These are phyloP conservation scores for Saturnia japonica DNA, from an alignment of 2,888 invertebrate species.

Conservation along the genomic window DNA sequence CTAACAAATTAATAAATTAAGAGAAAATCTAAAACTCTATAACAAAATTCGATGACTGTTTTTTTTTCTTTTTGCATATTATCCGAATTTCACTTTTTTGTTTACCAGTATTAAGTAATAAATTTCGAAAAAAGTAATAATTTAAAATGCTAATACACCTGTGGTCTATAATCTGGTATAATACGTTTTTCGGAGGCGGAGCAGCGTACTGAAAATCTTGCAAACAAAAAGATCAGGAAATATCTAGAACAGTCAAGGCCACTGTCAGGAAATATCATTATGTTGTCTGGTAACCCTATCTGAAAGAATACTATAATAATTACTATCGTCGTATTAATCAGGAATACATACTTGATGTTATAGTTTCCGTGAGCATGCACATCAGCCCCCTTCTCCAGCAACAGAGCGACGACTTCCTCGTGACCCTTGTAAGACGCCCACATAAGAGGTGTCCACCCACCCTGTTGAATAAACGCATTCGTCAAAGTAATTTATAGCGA, in stretches of 20 bases:
- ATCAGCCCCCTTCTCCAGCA: constrained; percentile 94
- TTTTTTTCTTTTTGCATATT: neutral
- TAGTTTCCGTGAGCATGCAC: constrained; percentile 98
- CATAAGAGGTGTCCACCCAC: constrained; percentile 98
- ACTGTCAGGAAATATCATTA: too few relatives aligned
- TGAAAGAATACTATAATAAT: neutral
- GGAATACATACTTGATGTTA: constrained; percentile 84
- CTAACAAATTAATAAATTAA: neutral
- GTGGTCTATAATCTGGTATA: too few relatives aligned
- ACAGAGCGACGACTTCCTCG: constrained; percentile 86
- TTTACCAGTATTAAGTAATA: neutral
- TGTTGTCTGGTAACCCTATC: neutral
- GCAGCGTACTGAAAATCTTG: too few relatives aligned
- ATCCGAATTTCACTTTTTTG: neutral
- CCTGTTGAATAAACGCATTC: constrained; percentile 77
- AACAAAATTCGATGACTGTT: neutral
- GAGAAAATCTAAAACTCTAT: neutral
- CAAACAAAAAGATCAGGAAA: too few relatives aligned
- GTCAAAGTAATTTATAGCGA: neutral
- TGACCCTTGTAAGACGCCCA: constrained; percentile 98
- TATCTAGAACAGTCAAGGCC: too few relatives aligned
- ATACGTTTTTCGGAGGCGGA: too few relatives aligned
- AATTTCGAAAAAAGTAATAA: neutral
- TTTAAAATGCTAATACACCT: neutral
- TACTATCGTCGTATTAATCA: constrained; percentile 20